Base-by-base conservation (phyloP, 2,113 vertebrate genomes). In the Halichoeres trimaculatus region DNA sequence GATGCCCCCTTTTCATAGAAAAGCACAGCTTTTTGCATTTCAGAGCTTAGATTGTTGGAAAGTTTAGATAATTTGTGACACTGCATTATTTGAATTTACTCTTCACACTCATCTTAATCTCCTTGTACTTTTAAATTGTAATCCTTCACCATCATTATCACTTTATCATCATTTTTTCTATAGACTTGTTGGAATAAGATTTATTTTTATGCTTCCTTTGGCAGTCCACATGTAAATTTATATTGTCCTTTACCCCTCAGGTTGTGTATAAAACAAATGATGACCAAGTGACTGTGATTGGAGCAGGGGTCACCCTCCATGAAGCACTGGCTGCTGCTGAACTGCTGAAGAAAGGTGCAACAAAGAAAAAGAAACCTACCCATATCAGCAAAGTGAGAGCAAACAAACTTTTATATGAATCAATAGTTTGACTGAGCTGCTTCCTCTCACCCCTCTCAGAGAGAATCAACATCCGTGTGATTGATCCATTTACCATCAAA, bases 401-500 rank as follows among this genome's bases (percentile, higher is more conserved):
- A 11, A n/a, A 34, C 19, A 23, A n/a, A 23, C 19, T 45, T 14
- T 36, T 6, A 53, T 34, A 23, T 55, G 13, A 38, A 26, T 17
- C 23, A 14, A 36, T 17, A 35, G n/a, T 23, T 35, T 3, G 36
- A 64, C 56, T 51, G 14, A 61, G 8, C 1, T n/a, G 6, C 12
- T 8, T 8, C 14, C 12, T 35, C 45, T 13, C 57, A 61, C 19
- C 19, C 55, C 30, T 76, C 57, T n/a, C 87, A 99, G 97, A 97
- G 40, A 95, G 95, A 87, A 95, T 97, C 76, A 89, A 77, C 81
- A 92, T 99, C 74, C 94, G 96, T 1, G 92, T 99, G 83, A 92
- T 99, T 38, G 97, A 99, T 88, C 96, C 89, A 1, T 99, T 99
- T 87, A 99, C 97, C 80, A 93, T 99, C 88, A 99, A 99, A 90